Evolutionary conservation across 2,797 vertebrate species (phyloP).

Genomic region (Acanthiza pusilla): DNA sequence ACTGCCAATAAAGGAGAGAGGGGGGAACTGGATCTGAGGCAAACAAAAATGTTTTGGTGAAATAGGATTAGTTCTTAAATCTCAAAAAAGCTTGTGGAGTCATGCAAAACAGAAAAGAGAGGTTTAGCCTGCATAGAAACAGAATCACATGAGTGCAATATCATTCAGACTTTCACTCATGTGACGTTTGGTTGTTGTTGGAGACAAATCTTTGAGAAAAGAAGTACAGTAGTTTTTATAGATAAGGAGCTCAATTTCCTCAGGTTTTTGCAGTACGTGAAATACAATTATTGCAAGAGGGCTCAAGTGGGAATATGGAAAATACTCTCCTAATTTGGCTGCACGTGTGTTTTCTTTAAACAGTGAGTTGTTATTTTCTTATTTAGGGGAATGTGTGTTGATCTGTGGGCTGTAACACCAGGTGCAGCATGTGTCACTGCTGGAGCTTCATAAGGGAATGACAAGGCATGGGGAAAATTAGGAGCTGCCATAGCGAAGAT

Average conservation of each 20-base stretch:
- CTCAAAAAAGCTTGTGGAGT: constrained; percentile 72
- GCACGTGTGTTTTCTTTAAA: neutral
- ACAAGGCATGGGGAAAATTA: neutral
- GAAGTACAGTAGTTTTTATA: constrained; percentile 52
- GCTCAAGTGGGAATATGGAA: neutral
- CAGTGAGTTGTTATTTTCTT: neutral
- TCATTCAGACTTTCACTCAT: constrained; percentile 60
- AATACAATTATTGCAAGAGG: constrained; percentile 8
- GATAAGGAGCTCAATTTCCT: constrained; percentile 48
- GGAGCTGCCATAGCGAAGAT: neutral
- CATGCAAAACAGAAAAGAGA: constrained; percentile 64
- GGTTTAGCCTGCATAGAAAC: constrained; percentile 72
- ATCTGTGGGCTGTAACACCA: neutral
- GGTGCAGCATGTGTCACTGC: neutral
- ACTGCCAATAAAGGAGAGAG: neutral
- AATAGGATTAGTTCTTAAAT: constrained; percentile 79
- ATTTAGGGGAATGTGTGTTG: neutral
- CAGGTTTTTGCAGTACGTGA: constrained; percentile 15
- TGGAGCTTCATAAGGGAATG: neutral
- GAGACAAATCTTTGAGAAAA: constrained; percentile 66
- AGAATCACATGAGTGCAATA: constrained; percentile 72
- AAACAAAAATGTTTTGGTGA: constrained; percentile 72
- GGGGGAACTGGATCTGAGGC: constrained; percentile 21
- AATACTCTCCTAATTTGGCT: neutral
- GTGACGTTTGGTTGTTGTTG: constrained; percentile 60